These are phyloP conservation scores for Alouatta palliata DNA, from an alignment of 2,113 vertebrate species.

Conservation along the genomic window DNA sequence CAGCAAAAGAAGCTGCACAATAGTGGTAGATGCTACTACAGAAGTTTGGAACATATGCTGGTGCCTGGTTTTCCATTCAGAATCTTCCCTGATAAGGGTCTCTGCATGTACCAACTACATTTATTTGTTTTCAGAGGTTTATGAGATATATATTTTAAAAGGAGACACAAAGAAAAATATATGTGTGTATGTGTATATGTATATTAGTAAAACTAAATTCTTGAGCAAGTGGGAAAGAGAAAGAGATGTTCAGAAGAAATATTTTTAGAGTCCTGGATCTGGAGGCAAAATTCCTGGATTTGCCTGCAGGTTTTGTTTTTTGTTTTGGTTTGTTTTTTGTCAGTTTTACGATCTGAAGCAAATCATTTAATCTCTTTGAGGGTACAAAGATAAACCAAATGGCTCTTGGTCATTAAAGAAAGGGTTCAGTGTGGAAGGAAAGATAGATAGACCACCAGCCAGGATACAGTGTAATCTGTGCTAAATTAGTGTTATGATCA, in stretches of 20 bases:
- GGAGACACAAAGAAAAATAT: background rate
- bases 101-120: background rate
- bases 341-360: background rate
- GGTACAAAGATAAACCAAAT: background rate
- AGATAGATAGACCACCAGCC: background rate
- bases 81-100: background rate
- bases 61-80: background rate
- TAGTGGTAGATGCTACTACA: background rate
- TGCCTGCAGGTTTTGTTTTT: background rate
- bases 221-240: background rate
- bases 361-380: constrained; percentile 45
- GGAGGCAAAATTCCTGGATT: background rate
- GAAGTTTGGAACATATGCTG: background rate
- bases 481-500: background rate
- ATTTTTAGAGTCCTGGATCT: background rate
- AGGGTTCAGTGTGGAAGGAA: background rate
- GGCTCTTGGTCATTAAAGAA: background rate
- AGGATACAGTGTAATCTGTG: background rate
- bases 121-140: background rate
- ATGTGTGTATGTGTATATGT: background rate
- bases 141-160: background rate
- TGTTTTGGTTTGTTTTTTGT: background rate
- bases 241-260: background rate
- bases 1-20: background rate
- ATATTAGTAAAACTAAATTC: background rate